Base-by-base conservation (phyloP, 2,888 invertebrate species). In the Acrocyrtus sp. region DNA sequence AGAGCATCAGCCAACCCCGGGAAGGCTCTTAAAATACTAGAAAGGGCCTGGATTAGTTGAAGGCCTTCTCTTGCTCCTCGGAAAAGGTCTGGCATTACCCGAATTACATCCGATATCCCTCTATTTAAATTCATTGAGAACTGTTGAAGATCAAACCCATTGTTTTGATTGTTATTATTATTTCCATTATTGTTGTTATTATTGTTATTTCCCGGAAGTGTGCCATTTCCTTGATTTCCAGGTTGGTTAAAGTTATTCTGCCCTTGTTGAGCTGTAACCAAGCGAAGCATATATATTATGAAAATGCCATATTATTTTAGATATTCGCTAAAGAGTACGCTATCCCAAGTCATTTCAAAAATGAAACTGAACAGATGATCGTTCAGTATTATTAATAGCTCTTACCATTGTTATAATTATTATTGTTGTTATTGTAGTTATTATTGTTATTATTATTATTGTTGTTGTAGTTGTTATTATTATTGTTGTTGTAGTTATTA, bases 61-160 rank as follows among this genome's bases (percentile, higher is more conserved):
- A 78, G 62, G 22, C 76, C 81, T 65, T 80, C 79, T 57, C 78
- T 61, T 1, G 80, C 81, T n/a, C 81, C 81, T 45, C 74, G 74
- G 56, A 81, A 80, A 8, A 81, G 56, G 51, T 80, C 79, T 1
- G 81, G 81, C 72, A 80, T 75, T n/a, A 81, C 72, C 21, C 75
- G 72, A 15, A 78, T 62, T 2, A 81, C 72, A 43, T 81, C 81
- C 0, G 78, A 78, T 12, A 81, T 72, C 5, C 63, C 58, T 58
- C 76, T 56, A 26, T 74, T 51, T 15, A 79, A 57, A 34, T 75
- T 75, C 10, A 22, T 62, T 4, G 75, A 69, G 21, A 72, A 66
- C 43, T 61, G 66, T 10, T 50, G 45, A 29, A 72, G 29, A 27
- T 72, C 67, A 41, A 78, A 66, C 3, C 51, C 50, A 34, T 19